A percentile compares a stretch with the other conserved stretches of the same genome.
phyloP scores from a whole-genome alignment of 30 jellyfish, hydroid and myxozoan genomes.

The Rhopilema esculentum region DNA sequence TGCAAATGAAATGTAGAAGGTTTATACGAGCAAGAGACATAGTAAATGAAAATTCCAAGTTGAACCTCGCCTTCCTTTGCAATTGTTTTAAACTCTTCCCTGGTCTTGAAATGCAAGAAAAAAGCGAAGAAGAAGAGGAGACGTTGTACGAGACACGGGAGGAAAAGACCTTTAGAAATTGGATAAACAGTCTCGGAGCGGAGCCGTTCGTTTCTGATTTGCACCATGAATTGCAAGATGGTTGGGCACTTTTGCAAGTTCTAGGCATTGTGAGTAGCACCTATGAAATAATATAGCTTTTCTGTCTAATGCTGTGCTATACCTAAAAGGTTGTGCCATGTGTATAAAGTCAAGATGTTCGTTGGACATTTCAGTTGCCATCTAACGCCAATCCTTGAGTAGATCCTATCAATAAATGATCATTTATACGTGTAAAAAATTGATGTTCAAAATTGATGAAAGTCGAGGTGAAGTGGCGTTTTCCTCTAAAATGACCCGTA shows the following conservation, averaged over 20 bases:
- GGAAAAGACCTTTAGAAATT: conserved; percentile 77
- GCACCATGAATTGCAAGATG: conserved; percentile 74
- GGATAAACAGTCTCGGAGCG: conserved; percentile 94
- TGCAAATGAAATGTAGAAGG: conserved; percentile 52
- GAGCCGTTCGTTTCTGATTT: conserved; percentile 72
- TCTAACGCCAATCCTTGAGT: too few relatives aligned
- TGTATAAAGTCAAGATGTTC: too few relatives aligned
- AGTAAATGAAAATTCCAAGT: conserved; percentile 60
- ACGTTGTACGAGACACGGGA: conserved; percentile 70
- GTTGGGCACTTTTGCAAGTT: conserved; percentile 73
- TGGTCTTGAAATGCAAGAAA: conserved; percentile 40
- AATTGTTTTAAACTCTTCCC: conserved; percentile 72
- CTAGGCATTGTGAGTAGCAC: conserved; percentile 29
- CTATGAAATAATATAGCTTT: too few relatives aligned
- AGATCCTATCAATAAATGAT: too few relatives aligned
- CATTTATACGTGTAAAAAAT: too few relatives aligned
- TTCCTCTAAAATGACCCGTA: too few relatives aligned
- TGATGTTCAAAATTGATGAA: too few relatives aligned
- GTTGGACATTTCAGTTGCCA: too few relatives aligned
- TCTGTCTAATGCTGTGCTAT: too few relatives aligned
- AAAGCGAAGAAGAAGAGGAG: conserved; percentile 19
- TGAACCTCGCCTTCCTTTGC: conserved; percentile 79
- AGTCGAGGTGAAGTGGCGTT: too few relatives aligned
- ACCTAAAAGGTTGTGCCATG: too few relatives aligned
- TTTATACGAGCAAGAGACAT: conserved; percentile 66